Conservation (phyloP, 2,113 vertebrate genomes). For the Platysteira castanea region DNA sequence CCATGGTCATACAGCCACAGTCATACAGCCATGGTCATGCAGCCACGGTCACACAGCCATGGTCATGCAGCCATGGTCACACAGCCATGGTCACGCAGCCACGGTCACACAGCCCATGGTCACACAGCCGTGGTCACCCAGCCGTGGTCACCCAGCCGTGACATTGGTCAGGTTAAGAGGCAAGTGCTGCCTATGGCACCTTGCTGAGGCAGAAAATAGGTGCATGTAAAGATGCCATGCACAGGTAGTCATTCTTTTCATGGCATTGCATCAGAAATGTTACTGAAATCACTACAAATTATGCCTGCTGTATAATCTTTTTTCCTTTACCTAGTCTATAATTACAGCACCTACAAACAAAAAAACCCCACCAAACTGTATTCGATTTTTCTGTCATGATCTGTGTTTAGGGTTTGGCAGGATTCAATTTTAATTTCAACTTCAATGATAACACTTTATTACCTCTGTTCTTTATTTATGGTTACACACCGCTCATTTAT, state of each 20-base stretch:
- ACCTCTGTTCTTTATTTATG: conserved; percentile 40
- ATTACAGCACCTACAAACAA: conserved; percentile 13
- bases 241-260: background rate
- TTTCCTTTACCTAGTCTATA: background rate
- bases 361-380: background rate
- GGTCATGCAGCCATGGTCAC: background rate
- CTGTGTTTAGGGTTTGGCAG: conserved; percentile 17
- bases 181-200: rapidly evolving
- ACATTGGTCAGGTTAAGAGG: rapidly evolving
- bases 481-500: conserved; percentile 8
- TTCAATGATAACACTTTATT: conserved; percentile 51
- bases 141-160: background rate
- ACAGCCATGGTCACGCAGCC: background rate
- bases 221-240: rapidly evolving
- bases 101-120: background rate
- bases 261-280: background rate
- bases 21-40: rapidly evolving
- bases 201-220: rapidly evolving
- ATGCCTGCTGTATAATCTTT: background rate
- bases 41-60: background rate
- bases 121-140: background rate
- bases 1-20: background rate
- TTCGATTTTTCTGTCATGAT: conserved; percentile 36
- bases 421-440: conserved; percentile 63
- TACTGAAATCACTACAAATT: background rate